Evolutionary conservation across 2,888 invertebrate genomes (phyloP).

Genomic region (Sepiola atlantica): DNA sequence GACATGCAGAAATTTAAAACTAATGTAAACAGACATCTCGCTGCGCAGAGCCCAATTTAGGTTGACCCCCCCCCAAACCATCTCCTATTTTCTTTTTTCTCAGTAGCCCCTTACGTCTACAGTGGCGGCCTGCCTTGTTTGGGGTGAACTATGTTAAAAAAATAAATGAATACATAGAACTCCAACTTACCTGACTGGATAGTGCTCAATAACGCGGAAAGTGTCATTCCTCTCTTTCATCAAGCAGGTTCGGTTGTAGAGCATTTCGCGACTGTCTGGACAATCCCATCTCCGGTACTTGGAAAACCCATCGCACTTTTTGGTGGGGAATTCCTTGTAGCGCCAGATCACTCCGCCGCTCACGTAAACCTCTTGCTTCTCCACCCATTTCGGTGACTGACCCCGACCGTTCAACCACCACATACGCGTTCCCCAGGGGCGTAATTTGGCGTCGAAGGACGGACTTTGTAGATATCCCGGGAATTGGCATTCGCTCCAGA

Average conservation of each 20-base stretch:
- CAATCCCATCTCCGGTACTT: slow-evolving; percentile 16
- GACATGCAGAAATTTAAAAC: no score
- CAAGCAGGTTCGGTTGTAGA: slow-evolving; percentile 49
- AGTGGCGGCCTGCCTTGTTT: no score
- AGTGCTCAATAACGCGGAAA: slow-evolving; percentile 46
- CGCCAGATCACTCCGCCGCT: slow-evolving; percentile 48
- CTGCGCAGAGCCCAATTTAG: no score
- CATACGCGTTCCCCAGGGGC: slow-evolving; percentile 48
- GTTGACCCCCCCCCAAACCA: no score
- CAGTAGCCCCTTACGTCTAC: no score
- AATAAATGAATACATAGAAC: no score
- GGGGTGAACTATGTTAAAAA: no score
- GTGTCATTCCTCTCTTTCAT: slow-evolving; percentile 38
- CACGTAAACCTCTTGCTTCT: slow-evolving; percentile 49
- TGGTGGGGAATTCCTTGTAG: slow-evolving; percentile 47
- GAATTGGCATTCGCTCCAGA: slow-evolving; percentile 47
- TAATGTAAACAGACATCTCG: no score
- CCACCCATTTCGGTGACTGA: slow-evolving; percentile 48
- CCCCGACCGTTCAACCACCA: slow-evolving; percentile 49
- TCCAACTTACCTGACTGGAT: slow-evolving; percentile 44
- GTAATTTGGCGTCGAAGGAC: slow-evolving; percentile 36
- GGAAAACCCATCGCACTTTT: slow-evolving; percentile 48
- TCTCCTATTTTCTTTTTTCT: no score
- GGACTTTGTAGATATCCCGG: slow-evolving; percentile 50
- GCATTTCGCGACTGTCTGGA: slow-evolving; percentile 41